Percentiles rank a stretch among this genome's conserved stretches.
phyloP scores from a whole-genome alignment of 1,140 invertebrate species.

The Medauroidea extradentata region DNA sequence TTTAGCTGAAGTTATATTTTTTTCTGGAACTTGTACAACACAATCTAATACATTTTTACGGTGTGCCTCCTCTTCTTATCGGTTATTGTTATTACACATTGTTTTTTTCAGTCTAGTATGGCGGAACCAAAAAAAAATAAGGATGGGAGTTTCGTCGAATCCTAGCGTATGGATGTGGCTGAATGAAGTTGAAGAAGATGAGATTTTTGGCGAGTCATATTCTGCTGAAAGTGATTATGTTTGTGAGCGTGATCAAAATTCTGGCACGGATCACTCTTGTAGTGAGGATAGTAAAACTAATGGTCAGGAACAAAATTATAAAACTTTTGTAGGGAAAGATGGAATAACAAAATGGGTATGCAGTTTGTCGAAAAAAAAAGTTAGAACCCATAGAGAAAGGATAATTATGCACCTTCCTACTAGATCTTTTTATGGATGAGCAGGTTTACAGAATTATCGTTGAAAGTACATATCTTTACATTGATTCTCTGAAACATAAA shows the following conservation, averaged over 20 bases:
- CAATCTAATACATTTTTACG: too few species aligned
- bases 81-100: background rate
- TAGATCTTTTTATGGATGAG: constrained; percentile 26
- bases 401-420: constrained; percentile 16
- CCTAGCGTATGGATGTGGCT: background rate
- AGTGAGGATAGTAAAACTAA: too few species aligned
- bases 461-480: constrained; percentile 24
- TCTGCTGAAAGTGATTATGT: too few species aligned
- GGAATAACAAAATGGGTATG: too few species aligned
- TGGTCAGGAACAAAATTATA: too few species aligned
- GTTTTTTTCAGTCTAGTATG: background rate
- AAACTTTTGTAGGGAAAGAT: too few species aligned
- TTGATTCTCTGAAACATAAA: constrained; percentile 18
- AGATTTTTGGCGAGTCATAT: background rate
- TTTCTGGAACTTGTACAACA: too few species aligned
- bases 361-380: background rate
- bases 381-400: background rate
- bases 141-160: background rate
- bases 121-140: background rate
- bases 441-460: constrained; percentile 25
- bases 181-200: background rate
- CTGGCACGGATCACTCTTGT: background rate
- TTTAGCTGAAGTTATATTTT: too few species aligned
- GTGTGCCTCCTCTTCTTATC: too few species aligned
- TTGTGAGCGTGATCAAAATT: background rate